phyloP scores from a whole-genome alignment of 2,113 vertebrate genomes.

The Scomber colias region DNA sequence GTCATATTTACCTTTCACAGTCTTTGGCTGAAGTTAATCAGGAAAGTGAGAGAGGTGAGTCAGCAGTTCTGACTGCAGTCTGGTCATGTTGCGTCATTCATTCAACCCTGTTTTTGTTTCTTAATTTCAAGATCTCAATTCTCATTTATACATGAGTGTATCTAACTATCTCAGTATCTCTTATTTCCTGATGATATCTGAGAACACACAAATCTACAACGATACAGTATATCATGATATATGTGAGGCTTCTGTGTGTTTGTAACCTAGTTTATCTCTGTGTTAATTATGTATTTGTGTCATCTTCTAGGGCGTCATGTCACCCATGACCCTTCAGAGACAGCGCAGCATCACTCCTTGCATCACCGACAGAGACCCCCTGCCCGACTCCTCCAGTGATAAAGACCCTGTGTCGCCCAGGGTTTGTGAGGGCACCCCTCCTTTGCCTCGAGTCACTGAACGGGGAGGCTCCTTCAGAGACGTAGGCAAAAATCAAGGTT shows the following conservation, averaged over 20 bases:
- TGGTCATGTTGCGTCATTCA: not conserved
- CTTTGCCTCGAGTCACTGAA: slow-evolving; percentile 51
- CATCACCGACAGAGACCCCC: slow-evolving; percentile 81
- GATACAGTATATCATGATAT: not conserved
- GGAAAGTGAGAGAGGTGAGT: slow-evolving; percentile 89
- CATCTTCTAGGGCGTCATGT: slow-evolving; percentile 72
- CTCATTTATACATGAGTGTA: not conserved
- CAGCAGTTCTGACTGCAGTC: not conserved
- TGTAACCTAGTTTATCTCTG: not conserved
- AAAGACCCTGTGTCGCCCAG: slow-evolving; percentile 77
- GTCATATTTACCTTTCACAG: slow-evolving; percentile 66
- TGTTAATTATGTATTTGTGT: not conserved
- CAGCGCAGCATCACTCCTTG: slow-evolving; percentile 78
- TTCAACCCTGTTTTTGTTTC: not conserved
- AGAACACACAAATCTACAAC: not conserved
- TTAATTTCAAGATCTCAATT: not conserved
- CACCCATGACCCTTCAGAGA: slow-evolving; percentile 74
- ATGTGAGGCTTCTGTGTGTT: not conserved
- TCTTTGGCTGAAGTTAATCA: slow-evolving; percentile 85
- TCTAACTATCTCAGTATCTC: too few species aligned
- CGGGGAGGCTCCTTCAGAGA: slow-evolving; percentile 75
- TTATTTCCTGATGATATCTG: not conserved
- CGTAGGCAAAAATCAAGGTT: slow-evolving; percentile 66
- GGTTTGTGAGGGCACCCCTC: slow-evolving; percentile 61
- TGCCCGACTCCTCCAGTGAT: slow-evolving; percentile 71